Conservation (phyloP, 2,797 vertebrate genomes). For the Hafferia zeledoni region DNA sequence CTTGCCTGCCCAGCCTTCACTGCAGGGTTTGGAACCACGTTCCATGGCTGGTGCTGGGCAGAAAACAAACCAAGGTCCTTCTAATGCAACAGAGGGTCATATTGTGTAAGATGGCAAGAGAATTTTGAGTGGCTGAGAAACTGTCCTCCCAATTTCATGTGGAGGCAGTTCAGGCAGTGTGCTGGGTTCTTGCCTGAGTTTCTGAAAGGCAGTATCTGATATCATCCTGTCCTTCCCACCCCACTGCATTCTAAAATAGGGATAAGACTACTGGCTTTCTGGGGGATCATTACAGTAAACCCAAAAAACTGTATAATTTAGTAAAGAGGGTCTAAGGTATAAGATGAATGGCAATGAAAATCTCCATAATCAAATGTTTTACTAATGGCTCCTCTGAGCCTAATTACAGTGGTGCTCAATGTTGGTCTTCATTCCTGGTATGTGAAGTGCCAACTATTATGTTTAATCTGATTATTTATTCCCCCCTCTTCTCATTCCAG, state of each 20-base stretch:
- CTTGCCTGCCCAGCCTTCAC: not conserved
- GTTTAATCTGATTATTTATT: not conserved
- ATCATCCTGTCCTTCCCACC: not conserved
- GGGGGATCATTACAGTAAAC: not conserved
- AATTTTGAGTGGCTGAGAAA: not conserved
- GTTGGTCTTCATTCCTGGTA: not conserved
- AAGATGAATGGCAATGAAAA: not conserved
- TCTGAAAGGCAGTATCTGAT: not conserved
- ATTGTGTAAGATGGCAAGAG: not conserved
- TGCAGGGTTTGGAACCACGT: not conserved
- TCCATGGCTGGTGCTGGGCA: not conserved
- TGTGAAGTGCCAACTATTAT: not conserved
- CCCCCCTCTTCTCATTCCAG: not conserved
- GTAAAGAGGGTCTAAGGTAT: not conserved
- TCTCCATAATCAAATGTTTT: not conserved
- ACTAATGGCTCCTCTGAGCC: not conserved
- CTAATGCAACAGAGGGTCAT: fast-evolving
- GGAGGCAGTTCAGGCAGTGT: not conserved
- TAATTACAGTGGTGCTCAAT: not conserved
- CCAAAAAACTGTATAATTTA: not conserved
- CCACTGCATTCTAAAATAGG: not conserved
- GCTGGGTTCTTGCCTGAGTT: fast-evolving
- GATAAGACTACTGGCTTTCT: not conserved
- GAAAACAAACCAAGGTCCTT: not conserved
- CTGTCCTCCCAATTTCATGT: not conserved